Evolutionary conservation across 2,888 invertebrate species (phyloP), one percentile per base, ranked within the genome.

Genomic region (Belgica antarctica): DNA sequence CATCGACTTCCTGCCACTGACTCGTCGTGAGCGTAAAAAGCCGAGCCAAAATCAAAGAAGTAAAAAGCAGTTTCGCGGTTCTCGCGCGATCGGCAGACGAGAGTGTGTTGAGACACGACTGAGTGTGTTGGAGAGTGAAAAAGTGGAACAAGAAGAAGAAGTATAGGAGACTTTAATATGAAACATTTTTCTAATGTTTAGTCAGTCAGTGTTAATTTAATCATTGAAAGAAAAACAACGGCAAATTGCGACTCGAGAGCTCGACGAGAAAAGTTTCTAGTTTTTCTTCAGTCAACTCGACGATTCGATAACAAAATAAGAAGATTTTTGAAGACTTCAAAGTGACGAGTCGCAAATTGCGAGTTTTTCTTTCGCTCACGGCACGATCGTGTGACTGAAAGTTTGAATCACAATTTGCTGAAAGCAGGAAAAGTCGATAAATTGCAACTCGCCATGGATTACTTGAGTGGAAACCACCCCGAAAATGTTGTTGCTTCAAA

Each of bases 141-240:
- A 66, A 52, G 31, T 15, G 12, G 41, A 41, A 41, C 28, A 66
- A 47, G 66, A 66, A 66, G 47, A 17, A 47, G 47, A 25, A 66
- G 46, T 66, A 66, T 66, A 41, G 66, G 66, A 66, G 66, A 66
- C 66, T 66, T 66, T 66, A 66, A 66, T 66, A 66, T 69, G 59
- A 69, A 59, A 69, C 57, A 69, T 69, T 69, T 69, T 69, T 59
- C 69, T 59, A 72, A 71, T 71, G 70, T 61, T 74, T 74, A 75
- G 75, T 75, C 75, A 76, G 76, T 78, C 80, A 78, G 78, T 79
- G 79, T 78, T 79, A 78, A 79, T 79, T 79, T 79, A 77, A 77
- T 77, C 79, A 77, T 77, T 77, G 79, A 76, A 76, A 76, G 77
- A 78, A 76, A 78, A 79, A 77, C 80, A 69, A 69, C 69, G 47